phyloP scores from a whole-genome alignment of 2,113 vertebrate species.

The Macquaria ambigua region DNA sequence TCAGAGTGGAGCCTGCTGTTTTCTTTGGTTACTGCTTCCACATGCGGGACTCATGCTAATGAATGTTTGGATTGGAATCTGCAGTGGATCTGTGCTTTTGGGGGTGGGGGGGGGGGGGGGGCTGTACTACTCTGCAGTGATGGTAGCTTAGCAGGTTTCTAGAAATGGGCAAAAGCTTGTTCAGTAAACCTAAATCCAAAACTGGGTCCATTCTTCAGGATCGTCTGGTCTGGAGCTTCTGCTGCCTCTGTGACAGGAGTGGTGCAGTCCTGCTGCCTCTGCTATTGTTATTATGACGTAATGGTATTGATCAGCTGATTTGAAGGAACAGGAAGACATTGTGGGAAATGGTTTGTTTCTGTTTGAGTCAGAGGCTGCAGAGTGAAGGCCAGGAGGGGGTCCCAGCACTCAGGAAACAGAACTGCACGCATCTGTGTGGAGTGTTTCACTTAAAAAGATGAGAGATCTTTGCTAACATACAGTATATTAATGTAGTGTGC shows the following conservation, averaged over 20 bases:
- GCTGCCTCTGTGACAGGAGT: not conserved
- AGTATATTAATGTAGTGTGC: not conserved
- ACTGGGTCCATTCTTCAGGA: not conserved
- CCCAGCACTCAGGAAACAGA: not conserved
- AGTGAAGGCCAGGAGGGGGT: not conserved
- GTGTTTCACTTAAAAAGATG: not conserved
- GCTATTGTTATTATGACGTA: not conserved
- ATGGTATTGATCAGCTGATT: not conserved
- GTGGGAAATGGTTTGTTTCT: not conserved
- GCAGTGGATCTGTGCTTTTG: constrained; percentile 16
- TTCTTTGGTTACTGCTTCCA: constrained; percentile 1
- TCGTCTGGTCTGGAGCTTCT: not conserved
- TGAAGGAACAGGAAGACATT: not conserved
- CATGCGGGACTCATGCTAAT: constrained; percentile 4
- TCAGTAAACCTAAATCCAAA: not conserved
- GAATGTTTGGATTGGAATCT: not conserved
- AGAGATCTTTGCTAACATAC: not conserved
- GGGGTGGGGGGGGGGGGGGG: not conserved
- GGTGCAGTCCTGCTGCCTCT: not conserved
- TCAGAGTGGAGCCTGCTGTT: not conserved
- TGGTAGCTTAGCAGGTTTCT: not conserved
- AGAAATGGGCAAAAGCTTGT: not conserved
- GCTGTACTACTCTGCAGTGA: not conserved
- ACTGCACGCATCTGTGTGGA: not conserved
- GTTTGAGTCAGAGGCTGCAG: not conserved